phyloP scores from a whole-genome alignment of 2,888 invertebrate species.

The Patella depressa region DNA sequence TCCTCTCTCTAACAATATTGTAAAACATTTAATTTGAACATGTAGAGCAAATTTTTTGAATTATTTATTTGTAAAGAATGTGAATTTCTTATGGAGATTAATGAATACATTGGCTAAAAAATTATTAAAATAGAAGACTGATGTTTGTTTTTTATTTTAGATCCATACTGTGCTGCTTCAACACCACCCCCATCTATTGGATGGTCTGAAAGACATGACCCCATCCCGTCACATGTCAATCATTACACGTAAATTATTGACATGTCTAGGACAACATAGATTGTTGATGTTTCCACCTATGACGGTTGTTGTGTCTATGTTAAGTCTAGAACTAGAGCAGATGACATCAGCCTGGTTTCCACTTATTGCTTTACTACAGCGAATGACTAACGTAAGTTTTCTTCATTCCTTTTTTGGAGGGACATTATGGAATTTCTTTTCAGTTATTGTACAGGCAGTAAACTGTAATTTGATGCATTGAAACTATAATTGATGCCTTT shows the following conservation, averaged over 20 bases:
- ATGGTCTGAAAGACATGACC: slow-evolving; percentile 60
- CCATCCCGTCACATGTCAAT: slow-evolving; percentile 64
- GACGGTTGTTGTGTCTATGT: slow-evolving; percentile 83
- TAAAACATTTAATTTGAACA: too few species aligned
- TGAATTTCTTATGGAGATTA: too few species aligned
- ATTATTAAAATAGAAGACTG: neutral
- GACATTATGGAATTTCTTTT: slow-evolving; percentile 5
- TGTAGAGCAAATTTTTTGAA: too few species aligned
- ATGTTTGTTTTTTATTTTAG: slow-evolving; percentile 42
- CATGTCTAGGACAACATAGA: slow-evolving; percentile 74
- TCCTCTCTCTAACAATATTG: too few species aligned
- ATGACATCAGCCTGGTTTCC: slow-evolving; percentile 64
- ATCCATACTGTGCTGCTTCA: slow-evolving; percentile 64
- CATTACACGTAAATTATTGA: slow-evolving; percentile 68
- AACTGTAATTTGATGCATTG: too few species aligned
- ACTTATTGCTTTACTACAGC: slow-evolving; percentile 60
- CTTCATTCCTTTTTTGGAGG: neutral
- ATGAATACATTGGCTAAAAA: too few species aligned
- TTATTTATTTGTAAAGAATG: too few species aligned
- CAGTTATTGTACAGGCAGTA: slow-evolving; percentile 5
- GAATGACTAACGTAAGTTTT: slow-evolving; percentile 59
- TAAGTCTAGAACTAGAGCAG: slow-evolving; percentile 77
- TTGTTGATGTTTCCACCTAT: slow-evolving; percentile 83
- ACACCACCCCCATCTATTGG: slow-evolving; percentile 65
- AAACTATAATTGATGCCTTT: too few species aligned